Evolutionary conservation across 2,888 invertebrate species (phyloP).

Genomic region (Drosophila silvestris): DNA sequence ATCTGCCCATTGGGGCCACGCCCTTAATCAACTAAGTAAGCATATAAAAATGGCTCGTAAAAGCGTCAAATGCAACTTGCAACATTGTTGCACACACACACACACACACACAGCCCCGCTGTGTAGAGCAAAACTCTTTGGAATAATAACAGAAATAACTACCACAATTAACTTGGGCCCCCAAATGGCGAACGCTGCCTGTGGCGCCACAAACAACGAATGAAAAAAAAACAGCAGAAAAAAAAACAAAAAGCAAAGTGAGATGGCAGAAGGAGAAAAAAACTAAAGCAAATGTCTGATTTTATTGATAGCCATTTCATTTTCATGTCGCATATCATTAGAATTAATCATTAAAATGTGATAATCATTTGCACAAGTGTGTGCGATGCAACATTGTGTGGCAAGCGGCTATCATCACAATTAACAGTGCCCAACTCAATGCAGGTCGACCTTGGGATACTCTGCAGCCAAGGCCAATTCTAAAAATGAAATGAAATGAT

Average conservation of each 20-base stretch:
- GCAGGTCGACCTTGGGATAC: not conserved
- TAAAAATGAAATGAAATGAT: not conserved
- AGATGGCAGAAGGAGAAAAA: conserved; percentile 7
- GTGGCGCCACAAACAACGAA: conserved; percentile 58
- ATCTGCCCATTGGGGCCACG: conserved; percentile 65
- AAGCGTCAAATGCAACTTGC: conserved; percentile 72
- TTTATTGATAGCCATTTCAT: conserved; percentile 66
- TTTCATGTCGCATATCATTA: conserved; percentile 83
- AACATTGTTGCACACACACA: conserved; percentile 59
- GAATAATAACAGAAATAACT: conserved; percentile 69
- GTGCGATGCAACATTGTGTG: conserved; percentile 76
- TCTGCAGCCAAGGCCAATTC: not conserved
- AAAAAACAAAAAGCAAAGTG: not conserved
- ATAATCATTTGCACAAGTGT: conserved; percentile 83
- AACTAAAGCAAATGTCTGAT: conserved; percentile 52
- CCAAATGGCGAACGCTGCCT: conserved; percentile 59
- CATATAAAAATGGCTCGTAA: conserved; percentile 78
- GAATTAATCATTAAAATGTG: conserved; percentile 84
- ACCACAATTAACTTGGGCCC: conserved; percentile 75
- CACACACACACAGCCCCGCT: not conserved
- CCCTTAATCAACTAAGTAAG: conserved; percentile 81
- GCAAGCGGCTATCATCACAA: conserved; percentile 3
- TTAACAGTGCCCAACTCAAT: not conserved
- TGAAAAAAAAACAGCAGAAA: not conserved
- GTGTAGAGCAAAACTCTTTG: conserved; percentile 31